A percentile compares a stretch with the other conserved stretches of the same genome.
Evolutionary conservation across 2,888 invertebrate species (phyloP).

Genomic region (Endomychus coccineus): DNA sequence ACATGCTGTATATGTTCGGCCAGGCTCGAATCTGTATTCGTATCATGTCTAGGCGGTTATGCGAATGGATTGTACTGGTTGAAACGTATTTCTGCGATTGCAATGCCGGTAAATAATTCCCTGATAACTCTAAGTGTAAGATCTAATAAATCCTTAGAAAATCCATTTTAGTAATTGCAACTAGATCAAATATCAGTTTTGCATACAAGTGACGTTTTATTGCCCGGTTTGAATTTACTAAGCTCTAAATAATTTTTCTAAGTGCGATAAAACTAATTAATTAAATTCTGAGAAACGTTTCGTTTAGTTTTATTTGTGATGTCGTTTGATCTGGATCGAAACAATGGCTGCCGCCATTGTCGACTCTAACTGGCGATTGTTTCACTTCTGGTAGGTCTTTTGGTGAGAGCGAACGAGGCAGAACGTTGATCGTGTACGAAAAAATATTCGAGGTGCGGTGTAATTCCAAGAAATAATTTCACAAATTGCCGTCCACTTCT

Average conservation of each 20-base stretch:
- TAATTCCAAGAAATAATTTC: conserved; percentile 44
- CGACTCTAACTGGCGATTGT: not conserved
- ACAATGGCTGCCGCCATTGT: conserved; percentile 17
- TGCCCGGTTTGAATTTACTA: not conserved
- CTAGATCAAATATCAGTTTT: conserved; percentile 2
- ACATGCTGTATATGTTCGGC: too few species aligned
- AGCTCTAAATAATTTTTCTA: conserved; percentile 27
- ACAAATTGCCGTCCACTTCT: conserved; percentile 43
- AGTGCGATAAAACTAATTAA: conserved; percentile 38
- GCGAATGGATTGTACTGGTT: too few species aligned
- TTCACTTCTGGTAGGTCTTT: not conserved
- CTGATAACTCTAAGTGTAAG: too few species aligned
- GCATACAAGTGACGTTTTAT: not conserved
- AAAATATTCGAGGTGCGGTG: conserved; percentile 6
- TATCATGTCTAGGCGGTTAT: too few species aligned
- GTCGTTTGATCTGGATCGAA: conserved; percentile 11
- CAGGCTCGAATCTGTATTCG: too few species aligned
- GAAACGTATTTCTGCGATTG: too few species aligned
- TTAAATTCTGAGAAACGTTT: conserved; percentile 35
- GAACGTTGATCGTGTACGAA: conserved; percentile 10
- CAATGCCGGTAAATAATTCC: too few species aligned
- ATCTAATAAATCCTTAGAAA: too few species aligned
- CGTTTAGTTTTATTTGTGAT: conserved; percentile 15
- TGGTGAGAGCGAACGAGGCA: conserved; percentile 7
- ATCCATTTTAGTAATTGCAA: not conserved